Evolutionary conservation across 1,140 invertebrate genomes (phyloP), one percentile per base, ranked within the genome.

Genomic region (Tetramorium alpestre): DNA sequence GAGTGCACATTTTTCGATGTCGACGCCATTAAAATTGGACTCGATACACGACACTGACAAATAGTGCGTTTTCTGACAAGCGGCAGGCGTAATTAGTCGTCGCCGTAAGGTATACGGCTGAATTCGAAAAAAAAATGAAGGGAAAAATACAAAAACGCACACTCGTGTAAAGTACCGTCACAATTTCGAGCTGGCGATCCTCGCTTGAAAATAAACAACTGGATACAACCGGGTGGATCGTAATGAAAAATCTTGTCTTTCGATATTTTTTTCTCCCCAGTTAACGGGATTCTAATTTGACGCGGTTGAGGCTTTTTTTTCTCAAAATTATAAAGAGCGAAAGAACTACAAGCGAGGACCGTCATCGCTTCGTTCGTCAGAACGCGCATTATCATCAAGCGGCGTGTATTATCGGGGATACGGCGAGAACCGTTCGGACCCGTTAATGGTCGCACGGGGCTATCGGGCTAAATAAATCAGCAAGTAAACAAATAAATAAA

Each of bases 11-110:
- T 82, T 82, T 73, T 73, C 58, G 58, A 84, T 47, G 72, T 62
- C 72, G 72, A 82, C 54, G 80, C 80, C 54, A 82, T 82, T 82
- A 82, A 82, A 73, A 82, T 82, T 73, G 80, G n/a, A 33, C 64
- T 28, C 77, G 77, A 81, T 70, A 69, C 64, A 18, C 69, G 62
- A 65, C 62, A 65, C 54, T 28, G 69, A 22, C 80, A 73, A 82
- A 82, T 82, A 60, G 67, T 60, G 65, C 49, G 38, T 72, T 72
- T 70, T 38, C 69, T 58, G 64, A 56, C 77, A 56, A 70, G 49
- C 25, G 54, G 16, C 77, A 6, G 22, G 28, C 54, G 47, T 82
- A 82, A 82, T 82, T 82, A 82, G 67, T 82, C 25, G 49, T 47
- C 10, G 49, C 54, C 67, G 67, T 72, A 60, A 73, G 54, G 80